Evolutionary conservation across 2,113 vertebrate species (phyloP), one percentile per base, ranked within the genome.

Genomic region (Vulpes vulpes): DNA sequence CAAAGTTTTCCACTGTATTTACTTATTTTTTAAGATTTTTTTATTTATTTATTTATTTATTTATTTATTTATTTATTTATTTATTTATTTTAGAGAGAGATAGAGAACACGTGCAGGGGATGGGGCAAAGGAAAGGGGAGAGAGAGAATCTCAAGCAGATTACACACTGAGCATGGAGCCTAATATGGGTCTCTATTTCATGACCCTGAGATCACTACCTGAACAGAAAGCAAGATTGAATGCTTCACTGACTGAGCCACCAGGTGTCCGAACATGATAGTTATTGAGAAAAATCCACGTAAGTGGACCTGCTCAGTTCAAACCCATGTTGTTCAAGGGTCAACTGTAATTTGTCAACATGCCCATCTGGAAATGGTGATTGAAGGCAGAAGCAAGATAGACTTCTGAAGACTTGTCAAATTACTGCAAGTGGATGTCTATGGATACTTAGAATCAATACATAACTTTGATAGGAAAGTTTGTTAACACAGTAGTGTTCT

Each of bases 311-410:
- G 43, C 1, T 51, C 43, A 30, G 7, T 30, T 78, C 25, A 78
- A 78, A 78, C 14, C 43, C 14, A 30, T 30, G 43, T 30, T 16
- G 8, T 78, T 78, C 74, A 78, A 78, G 27, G 74, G 43, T 49
- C 25, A 51, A 30, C 25, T 51, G 43, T 30, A 59, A 49, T 91
- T 87, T 92, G 5, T 76, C 32, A 57, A 59, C 4, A 53, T 30
- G 11, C 0, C 4, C 0, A 25, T 43, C 6, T 79, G 49, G 30
- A 86, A 65, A 55, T 79, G 11, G 5, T 0, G 4, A 89, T 0
- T 74, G 17, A 80, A 83, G 32, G 4, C 8, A n/a, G 38, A 62
- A 62, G 35, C 25, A 80, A 23, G 4, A 30, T 17, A 12, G 60
- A 2, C 2, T 71, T 84, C 6, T 69, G 49, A 85, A 87, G 6